Percentiles rank a stretch among this genome's conserved stretches.
phyloP scores from a whole-genome alignment of 2,797 vertebrate genomes.

The Catostomus latipinnis region DNA sequence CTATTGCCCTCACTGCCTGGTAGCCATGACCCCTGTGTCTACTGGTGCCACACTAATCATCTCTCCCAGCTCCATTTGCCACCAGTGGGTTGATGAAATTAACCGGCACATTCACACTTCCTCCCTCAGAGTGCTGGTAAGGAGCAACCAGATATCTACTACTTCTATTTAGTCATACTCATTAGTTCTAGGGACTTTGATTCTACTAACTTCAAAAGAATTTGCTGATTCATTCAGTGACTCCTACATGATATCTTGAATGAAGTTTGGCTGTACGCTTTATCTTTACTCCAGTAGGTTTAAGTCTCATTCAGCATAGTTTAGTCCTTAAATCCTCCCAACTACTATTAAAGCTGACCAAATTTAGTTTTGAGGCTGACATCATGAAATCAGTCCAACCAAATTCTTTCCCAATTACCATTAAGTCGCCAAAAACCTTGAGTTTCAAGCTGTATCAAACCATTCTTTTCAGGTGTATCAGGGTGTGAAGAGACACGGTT shows the following conservation, averaged over 20 bases:
- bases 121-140: conserved; percentile 91
- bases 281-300: too few relatives aligned
- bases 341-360: too few relatives aligned
- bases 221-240: background rate
- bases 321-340: too few relatives aligned
- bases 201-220: background rate
- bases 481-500: conserved; percentile 97
- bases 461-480: conserved; percentile 87
- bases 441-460: background rate
- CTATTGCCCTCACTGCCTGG: conserved; percentile 98
- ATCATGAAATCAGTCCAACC: too few relatives aligned
- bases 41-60: conserved; percentile 96
- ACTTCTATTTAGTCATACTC: background rate
- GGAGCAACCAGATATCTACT: background rate
- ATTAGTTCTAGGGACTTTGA: background rate
- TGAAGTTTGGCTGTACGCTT: too few relatives aligned
- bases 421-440: background rate
- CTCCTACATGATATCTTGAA: too few relatives aligned
- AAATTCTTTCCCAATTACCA: too few relatives aligned
- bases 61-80: conserved; percentile 97
- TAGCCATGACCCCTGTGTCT: conserved; percentile 94
- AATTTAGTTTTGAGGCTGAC: too few relatives aligned
- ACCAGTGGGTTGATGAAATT: conserved; percentile 99
- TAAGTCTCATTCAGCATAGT: too few relatives aligned
- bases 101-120: conserved; percentile 92